Conservation (phyloP, 2,888 invertebrate species). For the Ametastegia equiseti region DNA sequence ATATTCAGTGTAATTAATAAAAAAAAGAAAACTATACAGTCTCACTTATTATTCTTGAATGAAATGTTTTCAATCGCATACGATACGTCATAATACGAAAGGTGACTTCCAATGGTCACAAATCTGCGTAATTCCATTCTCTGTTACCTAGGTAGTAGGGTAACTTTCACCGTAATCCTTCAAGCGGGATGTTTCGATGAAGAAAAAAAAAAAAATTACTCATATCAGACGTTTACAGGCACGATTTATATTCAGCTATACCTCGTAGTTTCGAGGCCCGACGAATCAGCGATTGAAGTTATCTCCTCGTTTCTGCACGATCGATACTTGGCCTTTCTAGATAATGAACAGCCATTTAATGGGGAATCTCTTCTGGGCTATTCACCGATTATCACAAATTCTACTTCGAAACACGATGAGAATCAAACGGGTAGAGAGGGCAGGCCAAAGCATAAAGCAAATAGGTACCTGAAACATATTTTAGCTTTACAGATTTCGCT, state of each 20-base stretch:
- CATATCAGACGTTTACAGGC: background rate
- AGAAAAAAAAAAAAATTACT: background rate
- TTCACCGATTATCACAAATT: background rate
- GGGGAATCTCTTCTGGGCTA: background rate
- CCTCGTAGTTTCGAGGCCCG: background rate
- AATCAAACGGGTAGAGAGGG: too few relatives aligned
- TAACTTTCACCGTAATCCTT: slow-evolving; percentile 28
- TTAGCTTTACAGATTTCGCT: too few relatives aligned
- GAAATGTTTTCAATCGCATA: background rate
- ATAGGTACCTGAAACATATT: background rate
- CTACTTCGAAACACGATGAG: background rate
- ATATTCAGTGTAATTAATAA: too few relatives aligned
- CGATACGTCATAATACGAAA: background rate
- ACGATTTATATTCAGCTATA: background rate
- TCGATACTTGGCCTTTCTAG: background rate
- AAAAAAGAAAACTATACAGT: too few relatives aligned
- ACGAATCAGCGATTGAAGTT: background rate
- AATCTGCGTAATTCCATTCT: slow-evolving; percentile 25
- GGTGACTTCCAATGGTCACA: slow-evolving; percentile 15
- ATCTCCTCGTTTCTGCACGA: background rate
- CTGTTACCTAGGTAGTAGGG: background rate
- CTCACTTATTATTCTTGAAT: background rate
- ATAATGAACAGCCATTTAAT: background rate
- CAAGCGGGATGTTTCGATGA: slow-evolving; percentile 13
- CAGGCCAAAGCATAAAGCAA: too few relatives aligned